These are phyloP conservation scores for Plusia festucae DNA, from an alignment of 2,888 invertebrate genomes.

Conservation along the genomic window DNA sequence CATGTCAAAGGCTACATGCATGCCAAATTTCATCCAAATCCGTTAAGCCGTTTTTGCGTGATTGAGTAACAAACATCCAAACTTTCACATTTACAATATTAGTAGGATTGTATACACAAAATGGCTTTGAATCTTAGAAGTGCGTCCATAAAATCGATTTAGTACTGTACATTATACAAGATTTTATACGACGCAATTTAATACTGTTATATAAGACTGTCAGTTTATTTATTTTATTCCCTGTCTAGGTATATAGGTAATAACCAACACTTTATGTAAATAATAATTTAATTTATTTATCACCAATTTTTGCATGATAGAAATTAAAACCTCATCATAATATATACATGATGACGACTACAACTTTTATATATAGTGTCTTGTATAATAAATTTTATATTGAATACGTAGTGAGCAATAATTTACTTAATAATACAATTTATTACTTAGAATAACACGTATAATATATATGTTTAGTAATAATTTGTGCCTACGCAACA, in stretches of 20 bases:
- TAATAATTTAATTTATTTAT: constrained; percentile 36
- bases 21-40: too few relatives aligned
- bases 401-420: constrained; percentile 19
- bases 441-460: constrained; percentile 20
- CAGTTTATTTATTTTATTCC: constrained; percentile 23
- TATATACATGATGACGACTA: constrained; percentile 10
- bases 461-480: constrained; percentile 10
- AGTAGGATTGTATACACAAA: too few relatives aligned
- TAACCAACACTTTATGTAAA: constrained; percentile 16
- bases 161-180: background rate
- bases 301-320: constrained; percentile 36
- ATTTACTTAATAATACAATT: constrained; percentile 27
- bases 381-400: constrained; percentile 35
- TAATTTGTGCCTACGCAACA: constrained; percentile 20
- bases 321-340: constrained; percentile 31
- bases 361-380: constrained; percentile 6
- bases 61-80: too few relatives aligned
- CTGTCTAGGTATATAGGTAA: constrained; percentile 36
- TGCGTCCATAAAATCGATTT: too few relatives aligned
- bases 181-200: background rate
- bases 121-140: too few relatives aligned
- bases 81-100: too few relatives aligned
- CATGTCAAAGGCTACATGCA: too few relatives aligned
- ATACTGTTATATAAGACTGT: background rate
- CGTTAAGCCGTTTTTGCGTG: too few relatives aligned